Evolutionary conservation across 2,113 vertebrate species (phyloP).

Genomic region (Phainopepla nitens): DNA sequence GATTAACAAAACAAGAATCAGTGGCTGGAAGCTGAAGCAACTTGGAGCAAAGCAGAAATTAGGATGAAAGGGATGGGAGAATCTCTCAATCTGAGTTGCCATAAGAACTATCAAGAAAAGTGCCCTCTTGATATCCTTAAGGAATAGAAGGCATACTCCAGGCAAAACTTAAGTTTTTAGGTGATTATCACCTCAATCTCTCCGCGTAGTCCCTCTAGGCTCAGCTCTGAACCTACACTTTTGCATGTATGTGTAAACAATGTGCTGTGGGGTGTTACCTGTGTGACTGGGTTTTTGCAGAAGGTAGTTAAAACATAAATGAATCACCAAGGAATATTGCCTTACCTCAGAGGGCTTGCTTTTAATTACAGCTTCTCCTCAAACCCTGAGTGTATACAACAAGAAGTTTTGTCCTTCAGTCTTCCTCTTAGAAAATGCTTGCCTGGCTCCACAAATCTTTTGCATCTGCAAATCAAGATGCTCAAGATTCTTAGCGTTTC

Average conservation of each 20-base stretch:
- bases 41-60: not conserved
- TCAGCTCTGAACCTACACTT: not conserved
- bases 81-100: not conserved
- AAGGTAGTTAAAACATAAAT: not conserved
- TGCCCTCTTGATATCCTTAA: not conserved
- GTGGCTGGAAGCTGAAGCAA: not conserved
- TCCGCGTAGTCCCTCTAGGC: not conserved
- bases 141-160: not conserved
- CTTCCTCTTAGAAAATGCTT: slow-evolving; percentile 68
- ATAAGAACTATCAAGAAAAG: not conserved
- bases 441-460: slow-evolving; percentile 65
- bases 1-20: not conserved
- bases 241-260: rapidly evolving
- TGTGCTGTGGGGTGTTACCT: rapidly evolving
- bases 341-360: not conserved
- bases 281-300: not conserved
- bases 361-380: not conserved
- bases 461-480: slow-evolving; percentile 59
- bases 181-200: not conserved
- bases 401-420: not conserved
- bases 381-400: not conserved
- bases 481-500: slow-evolving; percentile 70
- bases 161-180: not conserved
- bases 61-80: not conserved
- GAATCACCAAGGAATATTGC: not conserved